These are phyloP conservation scores for Scelioninae gen. 2 DNA, from an alignment of 2,888 invertebrate genomes.

Conservation along the genomic window DNA sequence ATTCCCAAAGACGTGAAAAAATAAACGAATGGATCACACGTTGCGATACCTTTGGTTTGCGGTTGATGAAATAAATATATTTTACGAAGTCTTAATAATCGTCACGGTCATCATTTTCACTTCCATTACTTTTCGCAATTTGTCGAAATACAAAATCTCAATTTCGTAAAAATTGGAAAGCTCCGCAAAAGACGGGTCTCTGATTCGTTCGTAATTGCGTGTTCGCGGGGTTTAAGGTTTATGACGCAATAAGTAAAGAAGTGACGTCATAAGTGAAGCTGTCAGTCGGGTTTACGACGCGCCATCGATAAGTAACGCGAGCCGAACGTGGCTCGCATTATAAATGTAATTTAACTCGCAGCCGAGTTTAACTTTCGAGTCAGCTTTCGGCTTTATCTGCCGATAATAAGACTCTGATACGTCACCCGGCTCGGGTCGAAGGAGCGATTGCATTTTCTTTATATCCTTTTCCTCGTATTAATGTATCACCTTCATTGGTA, in stretches of 20 bases:
- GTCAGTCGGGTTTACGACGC: slow-evolving; percentile 62
- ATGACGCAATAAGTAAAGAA: slow-evolving; percentile 35
- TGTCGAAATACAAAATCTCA: no score
- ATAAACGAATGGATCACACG: no score
- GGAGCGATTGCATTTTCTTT: slow-evolving; percentile 52
- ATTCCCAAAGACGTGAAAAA: no score
- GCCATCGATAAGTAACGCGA: slow-evolving; percentile 62
- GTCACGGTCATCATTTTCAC: no score
- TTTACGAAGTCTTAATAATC: no score
- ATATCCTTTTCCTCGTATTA: slow-evolving; percentile 41
- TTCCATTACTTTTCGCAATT: no score
- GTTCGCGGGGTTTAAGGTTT: slow-evolving; percentile 4
- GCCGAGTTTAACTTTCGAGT: slow-evolving; percentile 65
- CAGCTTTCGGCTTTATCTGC: slow-evolving; percentile 65
- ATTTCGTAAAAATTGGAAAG: no score
- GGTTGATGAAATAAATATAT: no score
- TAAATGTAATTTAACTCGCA: slow-evolving; percentile 61
- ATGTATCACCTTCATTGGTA: slow-evolving; percentile 46
- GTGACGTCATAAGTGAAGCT: slow-evolving; percentile 52
- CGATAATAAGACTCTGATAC: slow-evolving; percentile 57
- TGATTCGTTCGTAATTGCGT: no score
- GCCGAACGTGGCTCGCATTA: slow-evolving; percentile 62
- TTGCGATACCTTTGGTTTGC: no score
- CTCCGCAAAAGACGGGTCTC: no score
- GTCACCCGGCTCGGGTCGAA: slow-evolving; percentile 45